Evolutionary conservation across 2,888 invertebrate genomes (phyloP).

Genomic region (Papilio demoleus): DNA sequence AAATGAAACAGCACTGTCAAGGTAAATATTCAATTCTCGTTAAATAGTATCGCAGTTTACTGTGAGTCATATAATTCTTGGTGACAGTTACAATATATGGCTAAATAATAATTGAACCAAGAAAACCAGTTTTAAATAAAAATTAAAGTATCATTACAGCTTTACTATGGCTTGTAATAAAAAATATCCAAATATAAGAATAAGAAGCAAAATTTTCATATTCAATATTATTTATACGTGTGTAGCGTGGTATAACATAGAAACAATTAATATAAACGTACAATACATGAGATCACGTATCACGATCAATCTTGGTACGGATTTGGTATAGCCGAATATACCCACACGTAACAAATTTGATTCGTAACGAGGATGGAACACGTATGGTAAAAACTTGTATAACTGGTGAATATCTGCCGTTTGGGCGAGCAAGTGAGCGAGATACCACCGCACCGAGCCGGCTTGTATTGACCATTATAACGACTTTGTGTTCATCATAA

Average conservation of each 20-base stretch:
- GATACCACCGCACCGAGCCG: conserved; percentile 18
- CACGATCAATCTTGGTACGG: conserved; percentile 10
- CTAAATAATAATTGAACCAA: background rate
- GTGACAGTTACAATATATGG: background rate
- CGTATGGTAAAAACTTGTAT: conserved; percentile 40
- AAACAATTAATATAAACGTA: conserved; percentile 6
- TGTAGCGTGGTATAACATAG: background rate
- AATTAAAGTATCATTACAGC: background rate
- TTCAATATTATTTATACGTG: background rate
- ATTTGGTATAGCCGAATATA: conserved; percentile 36
- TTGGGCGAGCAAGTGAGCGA: conserved; percentile 27
- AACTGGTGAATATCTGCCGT: conserved; percentile 39
- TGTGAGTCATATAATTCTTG: conserved; percentile 16
- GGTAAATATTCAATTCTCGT: conserved; percentile 2
- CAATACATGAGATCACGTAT: conserved; percentile 7
- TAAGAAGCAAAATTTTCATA: too few species aligned
- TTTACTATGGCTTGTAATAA: background rate
- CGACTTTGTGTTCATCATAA: conserved; percentile 16
- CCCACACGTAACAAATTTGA: conserved; percentile 40
- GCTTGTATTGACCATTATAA: background rate
- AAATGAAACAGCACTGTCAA: background rate
- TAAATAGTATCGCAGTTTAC: conserved; percentile 4
- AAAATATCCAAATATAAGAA: background rate
- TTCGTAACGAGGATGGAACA: conserved; percentile 40
- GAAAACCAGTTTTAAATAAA: background rate